phyloP scores from a whole-genome alignment of 2,888 invertebrate genomes.

The Fragum sueziense region DNA sequence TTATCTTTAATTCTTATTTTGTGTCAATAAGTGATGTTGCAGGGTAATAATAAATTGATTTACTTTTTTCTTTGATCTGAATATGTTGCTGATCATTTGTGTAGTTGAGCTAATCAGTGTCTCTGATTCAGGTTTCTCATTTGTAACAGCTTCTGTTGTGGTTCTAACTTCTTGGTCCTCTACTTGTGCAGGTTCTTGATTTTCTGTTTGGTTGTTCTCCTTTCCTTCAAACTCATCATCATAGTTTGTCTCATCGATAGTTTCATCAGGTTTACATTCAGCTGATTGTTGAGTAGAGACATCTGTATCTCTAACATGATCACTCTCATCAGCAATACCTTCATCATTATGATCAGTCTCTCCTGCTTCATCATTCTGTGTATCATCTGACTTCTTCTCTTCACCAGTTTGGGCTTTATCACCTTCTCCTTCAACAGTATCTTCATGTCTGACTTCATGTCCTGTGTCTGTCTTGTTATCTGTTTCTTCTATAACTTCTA shows the following conservation, averaged over 20 bases:
- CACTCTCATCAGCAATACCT: not conserved
- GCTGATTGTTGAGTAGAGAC: not conserved
- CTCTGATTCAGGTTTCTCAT: not conserved
- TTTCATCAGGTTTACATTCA: not conserved
- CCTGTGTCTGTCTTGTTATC: no score
- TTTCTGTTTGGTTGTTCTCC: not conserved
- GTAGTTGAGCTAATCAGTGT: slow-evolving; percentile 14
- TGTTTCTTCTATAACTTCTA: not conserved
- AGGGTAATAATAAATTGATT: slow-evolving; percentile 2
- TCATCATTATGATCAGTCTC: not conserved
- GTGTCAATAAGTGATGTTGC: no score
- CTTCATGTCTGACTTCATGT: no score
- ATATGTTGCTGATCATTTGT: slow-evolving; percentile 17
- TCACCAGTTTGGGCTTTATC: no score
- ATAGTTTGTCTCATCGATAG: not conserved
- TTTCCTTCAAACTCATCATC: not conserved
- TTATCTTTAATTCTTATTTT: no score
- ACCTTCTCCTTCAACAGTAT: no score
- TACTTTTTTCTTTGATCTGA: slow-evolving; percentile 19
- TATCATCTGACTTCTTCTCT: no score
- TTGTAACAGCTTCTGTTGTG: not conserved
- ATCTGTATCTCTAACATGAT: not conserved
- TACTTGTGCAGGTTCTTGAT: no score
- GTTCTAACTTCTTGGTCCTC: not conserved
- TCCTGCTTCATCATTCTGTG: not conserved